Percentiles rank a stretch among this genome's conserved stretches.
phyloP scores from a whole-genome alignment of 1,140 invertebrate genomes.

The Anadara kagoshimensis region DNA sequence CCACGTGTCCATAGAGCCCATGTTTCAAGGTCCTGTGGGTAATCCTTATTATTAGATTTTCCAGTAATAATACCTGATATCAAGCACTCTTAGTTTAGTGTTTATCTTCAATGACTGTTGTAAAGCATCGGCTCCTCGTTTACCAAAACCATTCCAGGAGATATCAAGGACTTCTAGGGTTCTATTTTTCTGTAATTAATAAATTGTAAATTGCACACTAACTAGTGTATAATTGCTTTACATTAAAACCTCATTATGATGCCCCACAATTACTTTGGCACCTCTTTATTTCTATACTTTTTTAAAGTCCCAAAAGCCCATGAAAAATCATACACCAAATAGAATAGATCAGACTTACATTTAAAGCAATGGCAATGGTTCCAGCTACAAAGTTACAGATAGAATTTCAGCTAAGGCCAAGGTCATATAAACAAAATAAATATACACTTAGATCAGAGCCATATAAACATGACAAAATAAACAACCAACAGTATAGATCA shows the following conservation, averaged over 20 bases:
- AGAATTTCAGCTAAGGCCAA: conserved; percentile 70
- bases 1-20: too few relatives aligned
- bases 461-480: too few relatives aligned
- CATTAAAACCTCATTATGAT: too few relatives aligned
- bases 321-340: too few relatives aligned
- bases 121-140: conserved; percentile 51
- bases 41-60: too few relatives aligned
- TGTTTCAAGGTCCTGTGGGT: too few relatives aligned
- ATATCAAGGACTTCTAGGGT: conserved; percentile 64
- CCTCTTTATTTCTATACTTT: too few relatives aligned
- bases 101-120: conserved; percentile 55
- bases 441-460: too few relatives aligned
- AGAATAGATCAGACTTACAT: conserved; percentile 42
- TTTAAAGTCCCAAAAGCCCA: too few relatives aligned
- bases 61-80: conserved; percentile 56
- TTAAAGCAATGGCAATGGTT: conserved; percentile 55
- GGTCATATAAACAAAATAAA: conserved; percentile 56
- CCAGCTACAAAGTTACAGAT: conserved; percentile 61
- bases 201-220: too few relatives aligned
- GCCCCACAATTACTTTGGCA: too few relatives aligned
- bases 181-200: conserved; percentile 54
- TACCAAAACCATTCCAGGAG: conserved; percentile 65
- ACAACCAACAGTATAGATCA: not conserved
- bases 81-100: conserved; percentile 60
- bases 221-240: too few relatives aligned